Percentiles rank a stretch among this genome's conserved stretches.
These are phyloP conservation scores for Xyrichtys novacula DNA, from an alignment of 2,797 vertebrate species.

Conservation along the genomic window DNA sequence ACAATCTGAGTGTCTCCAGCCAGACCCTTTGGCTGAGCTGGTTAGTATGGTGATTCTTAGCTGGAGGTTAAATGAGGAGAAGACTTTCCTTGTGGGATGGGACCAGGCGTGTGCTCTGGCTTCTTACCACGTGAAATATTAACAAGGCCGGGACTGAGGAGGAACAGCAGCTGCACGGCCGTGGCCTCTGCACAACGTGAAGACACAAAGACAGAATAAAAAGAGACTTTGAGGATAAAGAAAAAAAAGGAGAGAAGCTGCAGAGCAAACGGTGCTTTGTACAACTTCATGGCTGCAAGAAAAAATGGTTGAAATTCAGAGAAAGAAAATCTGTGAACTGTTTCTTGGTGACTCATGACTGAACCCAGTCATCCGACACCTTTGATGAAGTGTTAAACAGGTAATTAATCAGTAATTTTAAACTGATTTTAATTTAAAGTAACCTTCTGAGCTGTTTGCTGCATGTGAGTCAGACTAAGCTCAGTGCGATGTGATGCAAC, in stretches of 20 bases:
- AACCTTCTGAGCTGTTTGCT: slow-evolving; percentile 23
- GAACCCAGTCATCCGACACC: slow-evolving; percentile 3
- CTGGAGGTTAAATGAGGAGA: slow-evolving; percentile 75
- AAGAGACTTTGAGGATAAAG: slow-evolving; percentile 38
- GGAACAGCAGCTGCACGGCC: slow-evolving; percentile 38
- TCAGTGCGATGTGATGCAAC: slow-evolving; percentile 70
- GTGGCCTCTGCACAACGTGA: slow-evolving; percentile 40
- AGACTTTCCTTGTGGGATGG: slow-evolving; percentile 58
- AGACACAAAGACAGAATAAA: slow-evolving; percentile 36
- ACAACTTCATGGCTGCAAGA: background rate
- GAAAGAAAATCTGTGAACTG: slow-evolving; percentile 5
- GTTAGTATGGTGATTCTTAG: slow-evolving; percentile 72
- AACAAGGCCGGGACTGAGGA: slow-evolving; percentile 69
- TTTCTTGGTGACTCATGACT: slow-evolving; percentile 19
- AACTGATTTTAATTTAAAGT: slow-evolving; percentile 46
- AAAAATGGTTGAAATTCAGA: background rate
- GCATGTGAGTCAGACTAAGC: slow-evolving; percentile 59
- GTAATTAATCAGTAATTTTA: slow-evolving; percentile 55
- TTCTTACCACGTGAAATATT: slow-evolving; percentile 77
- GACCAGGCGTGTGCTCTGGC: slow-evolving; percentile 57
- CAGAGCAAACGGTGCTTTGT: slow-evolving; percentile 5
- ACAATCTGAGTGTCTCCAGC: slow-evolving; percentile 44
- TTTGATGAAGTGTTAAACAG: slow-evolving; percentile 31
- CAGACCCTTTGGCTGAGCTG: slow-evolving; percentile 46
- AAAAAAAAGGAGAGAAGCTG: slow-evolving; percentile 2